These are phyloP conservation scores for Alloplasta piceator DNA, from an alignment of 2,888 invertebrate species.

Conservation along the genomic window DNA sequence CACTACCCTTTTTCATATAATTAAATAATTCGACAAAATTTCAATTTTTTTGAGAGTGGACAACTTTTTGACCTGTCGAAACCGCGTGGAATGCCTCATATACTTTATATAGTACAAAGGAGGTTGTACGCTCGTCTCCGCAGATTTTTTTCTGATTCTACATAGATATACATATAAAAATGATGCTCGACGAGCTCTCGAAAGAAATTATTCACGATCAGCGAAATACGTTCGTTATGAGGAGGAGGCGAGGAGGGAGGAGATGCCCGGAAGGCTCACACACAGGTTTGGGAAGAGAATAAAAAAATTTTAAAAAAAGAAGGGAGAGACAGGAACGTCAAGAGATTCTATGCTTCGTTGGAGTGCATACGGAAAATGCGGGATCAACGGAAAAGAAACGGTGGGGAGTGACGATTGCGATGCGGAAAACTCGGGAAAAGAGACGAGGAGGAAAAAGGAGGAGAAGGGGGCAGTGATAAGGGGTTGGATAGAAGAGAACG, in stretches of 20 bases:
- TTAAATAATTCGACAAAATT: no score
- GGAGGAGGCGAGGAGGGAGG: slow-evolving; percentile 6
- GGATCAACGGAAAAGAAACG: slow-evolving; percentile 47
- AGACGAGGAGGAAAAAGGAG: neutral
- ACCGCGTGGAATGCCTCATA: no score
- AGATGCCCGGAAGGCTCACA: slow-evolving; percentile 16
- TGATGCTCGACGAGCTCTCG: slow-evolving; percentile 68
- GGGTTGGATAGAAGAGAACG: slow-evolving; percentile 46
- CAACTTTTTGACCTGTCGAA: no score
- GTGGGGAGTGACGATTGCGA: slow-evolving; percentile 54
- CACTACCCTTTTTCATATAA: no score
- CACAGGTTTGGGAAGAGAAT: neutral
- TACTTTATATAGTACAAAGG: slow-evolving; percentile 8
- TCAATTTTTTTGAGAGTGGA: no score
- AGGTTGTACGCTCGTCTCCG: slow-evolving; percentile 19
- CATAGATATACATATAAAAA: no score
- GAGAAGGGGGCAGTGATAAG: slow-evolving; percentile 35
- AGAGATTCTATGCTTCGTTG: slow-evolving; percentile 12
- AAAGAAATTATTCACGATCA: slow-evolving; percentile 74
- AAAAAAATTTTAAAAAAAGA: no score
- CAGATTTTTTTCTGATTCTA: neutral
- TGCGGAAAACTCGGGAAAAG: slow-evolving; percentile 20
- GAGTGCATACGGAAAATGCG: slow-evolving; percentile 36
- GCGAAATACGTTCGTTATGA: slow-evolving; percentile 73
- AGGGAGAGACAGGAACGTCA: neutral